These are phyloP conservation scores for Apamea monoglypha DNA, from an alignment of 2,888 invertebrate species.

Conservation along the genomic window DNA sequence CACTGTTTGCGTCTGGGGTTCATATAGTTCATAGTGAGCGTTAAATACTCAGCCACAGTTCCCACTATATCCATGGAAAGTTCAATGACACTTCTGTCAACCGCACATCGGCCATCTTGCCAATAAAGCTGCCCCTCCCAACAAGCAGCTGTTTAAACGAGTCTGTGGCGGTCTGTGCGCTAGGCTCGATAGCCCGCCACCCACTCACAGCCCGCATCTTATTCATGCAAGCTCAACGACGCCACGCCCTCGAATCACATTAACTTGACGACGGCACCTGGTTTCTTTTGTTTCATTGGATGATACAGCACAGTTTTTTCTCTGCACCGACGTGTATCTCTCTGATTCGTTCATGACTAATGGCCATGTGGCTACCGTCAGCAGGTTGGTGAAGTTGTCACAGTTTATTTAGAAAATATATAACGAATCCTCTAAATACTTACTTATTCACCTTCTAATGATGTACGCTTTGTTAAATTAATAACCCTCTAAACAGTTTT, in stretches of 20 bases:
- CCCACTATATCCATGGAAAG: not conserved
- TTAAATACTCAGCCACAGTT: not conserved
- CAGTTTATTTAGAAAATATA: not conserved
- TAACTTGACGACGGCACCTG: not conserved
- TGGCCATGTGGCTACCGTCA: not conserved
- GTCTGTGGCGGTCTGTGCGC: not conserved
- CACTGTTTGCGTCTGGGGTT: not conserved
- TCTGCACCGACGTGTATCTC: not conserved
- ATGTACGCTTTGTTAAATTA: not conserved
- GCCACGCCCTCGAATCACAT: conserved; percentile 40
- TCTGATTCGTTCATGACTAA: not conserved
- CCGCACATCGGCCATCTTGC: conserved; percentile 36
- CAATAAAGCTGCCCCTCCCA: conserved; percentile 26
- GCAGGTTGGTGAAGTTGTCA: not conserved
- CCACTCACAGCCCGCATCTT: conserved; percentile 23
- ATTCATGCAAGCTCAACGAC: conserved; percentile 5
- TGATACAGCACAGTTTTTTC: not conserved
- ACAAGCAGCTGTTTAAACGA: conserved; percentile 3
- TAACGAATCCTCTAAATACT: not conserved
- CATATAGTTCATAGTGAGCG: too few relatives aligned
- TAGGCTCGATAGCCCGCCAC: conserved; percentile 16
- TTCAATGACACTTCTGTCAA: not conserved
- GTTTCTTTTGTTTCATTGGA: conserved; percentile 32
- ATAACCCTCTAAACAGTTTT: not conserved
- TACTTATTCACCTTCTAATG: not conserved